phyloP scores from a whole-genome alignment of 2,888 invertebrate genomes.

The Volucella inflata region DNA sequence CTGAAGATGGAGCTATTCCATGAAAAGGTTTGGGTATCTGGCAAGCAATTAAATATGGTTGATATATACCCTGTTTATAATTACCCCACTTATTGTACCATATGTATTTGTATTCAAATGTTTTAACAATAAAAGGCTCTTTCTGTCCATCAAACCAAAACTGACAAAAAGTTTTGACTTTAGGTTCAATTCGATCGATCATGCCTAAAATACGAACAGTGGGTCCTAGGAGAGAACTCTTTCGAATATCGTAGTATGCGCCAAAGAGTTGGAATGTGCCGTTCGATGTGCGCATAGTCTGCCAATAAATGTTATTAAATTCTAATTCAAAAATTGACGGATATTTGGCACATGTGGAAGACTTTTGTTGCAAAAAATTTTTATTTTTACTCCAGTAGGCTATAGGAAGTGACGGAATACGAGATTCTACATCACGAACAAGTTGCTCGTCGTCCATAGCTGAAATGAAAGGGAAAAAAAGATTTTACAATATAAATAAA shows the following conservation, averaged over 20 bases:
- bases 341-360: conserved; percentile 90
- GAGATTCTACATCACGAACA: conserved; percentile 90
- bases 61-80: conserved; percentile 94
- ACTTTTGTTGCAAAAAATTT: conserved; percentile 86
- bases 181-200: conserved; percentile 95
- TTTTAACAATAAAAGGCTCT: conserved; percentile 91
- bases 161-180: conserved; percentile 92
- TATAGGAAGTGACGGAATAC: conserved; percentile 93
- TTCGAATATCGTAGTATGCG: conserved; percentile 93
- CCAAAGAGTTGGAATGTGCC: conserved; percentile 96
- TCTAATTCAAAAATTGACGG: conserved; percentile 95
- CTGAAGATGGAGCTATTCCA: conserved; percentile 90
- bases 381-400: conserved; percentile 93
- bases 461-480: conserved; percentile 51
- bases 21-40: conserved; percentile 91
- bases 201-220: conserved; percentile 93
- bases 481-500: neutral
- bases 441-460: conserved; percentile 88
- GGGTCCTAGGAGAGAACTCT: conserved; percentile 91
- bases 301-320: conserved; percentile 97
- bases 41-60: conserved; percentile 95
- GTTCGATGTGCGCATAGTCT: conserved; percentile 91
- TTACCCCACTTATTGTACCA: conserved; percentile 98
- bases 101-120: conserved; percentile 95
- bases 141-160: conserved; percentile 94